phyloP scores from a whole-genome alignment of 2,113 vertebrate genomes.

The Mugil cephalus region DNA sequence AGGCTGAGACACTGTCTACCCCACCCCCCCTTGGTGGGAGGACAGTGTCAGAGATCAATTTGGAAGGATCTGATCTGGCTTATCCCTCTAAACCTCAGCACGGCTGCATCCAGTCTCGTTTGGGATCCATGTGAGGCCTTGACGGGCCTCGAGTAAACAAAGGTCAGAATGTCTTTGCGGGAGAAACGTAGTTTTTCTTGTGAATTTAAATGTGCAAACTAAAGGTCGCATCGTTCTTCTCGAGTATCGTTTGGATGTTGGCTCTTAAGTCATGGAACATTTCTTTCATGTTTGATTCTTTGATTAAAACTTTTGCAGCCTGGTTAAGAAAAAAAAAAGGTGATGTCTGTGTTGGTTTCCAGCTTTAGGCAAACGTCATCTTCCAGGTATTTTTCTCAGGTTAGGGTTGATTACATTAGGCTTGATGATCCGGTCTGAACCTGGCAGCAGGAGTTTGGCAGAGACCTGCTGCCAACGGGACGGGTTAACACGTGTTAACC shows the following conservation, averaged over 20 bases:
- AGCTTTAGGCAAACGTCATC: too few species aligned
- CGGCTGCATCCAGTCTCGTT: conserved; percentile 41
- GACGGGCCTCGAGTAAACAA: neutral
- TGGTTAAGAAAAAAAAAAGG: too few species aligned
- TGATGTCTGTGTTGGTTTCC: too few species aligned
- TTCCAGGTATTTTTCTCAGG: neutral
- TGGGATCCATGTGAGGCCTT: conserved; percentile 51
- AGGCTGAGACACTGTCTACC: too few species aligned
- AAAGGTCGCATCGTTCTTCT: too few species aligned
- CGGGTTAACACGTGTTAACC: neutral
- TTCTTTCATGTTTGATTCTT: too few species aligned
- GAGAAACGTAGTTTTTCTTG: too few species aligned
- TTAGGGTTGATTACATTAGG: neutral
- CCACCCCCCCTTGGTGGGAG: neutral
- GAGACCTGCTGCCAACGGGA: neutral
- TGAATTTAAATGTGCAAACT: too few species aligned
- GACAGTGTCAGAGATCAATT: conserved; percentile 66
- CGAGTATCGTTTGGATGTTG: too few species aligned
- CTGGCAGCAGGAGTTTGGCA: conserved; percentile 11
- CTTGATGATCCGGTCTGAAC: neutral
- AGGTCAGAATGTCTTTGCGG: too few species aligned
- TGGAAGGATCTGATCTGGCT: conserved; percentile 57
- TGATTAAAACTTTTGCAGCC: too few species aligned
- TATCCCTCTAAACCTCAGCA: conserved; percentile 64
- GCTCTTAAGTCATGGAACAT: too few species aligned